phyloP scores from a whole-genome alignment of 2,888 invertebrate species.

The Alcis repandata region DNA sequence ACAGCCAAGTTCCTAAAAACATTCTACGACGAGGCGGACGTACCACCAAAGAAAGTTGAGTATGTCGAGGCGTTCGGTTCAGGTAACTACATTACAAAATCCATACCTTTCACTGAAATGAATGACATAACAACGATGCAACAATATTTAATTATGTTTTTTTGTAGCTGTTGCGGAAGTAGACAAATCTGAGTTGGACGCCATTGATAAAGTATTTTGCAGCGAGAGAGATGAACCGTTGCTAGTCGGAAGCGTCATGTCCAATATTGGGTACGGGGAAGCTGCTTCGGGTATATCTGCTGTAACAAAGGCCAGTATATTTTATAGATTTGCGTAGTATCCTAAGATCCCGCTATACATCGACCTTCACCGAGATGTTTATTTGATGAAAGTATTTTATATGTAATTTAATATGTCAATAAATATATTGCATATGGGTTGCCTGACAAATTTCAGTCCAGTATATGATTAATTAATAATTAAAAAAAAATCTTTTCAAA shows the following conservation, averaged over 20 bases:
- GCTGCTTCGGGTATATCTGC: constrained; percentile 80
- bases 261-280: constrained; percentile 68
- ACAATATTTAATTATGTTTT: background rate
- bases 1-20: constrained; percentile 54
- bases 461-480: no score
- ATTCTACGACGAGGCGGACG: constrained; percentile 85
- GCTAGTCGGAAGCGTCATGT: constrained; percentile 77
- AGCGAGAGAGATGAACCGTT: constrained; percentile 82
- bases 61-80: constrained; percentile 91
- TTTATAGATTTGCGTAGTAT: background rate
- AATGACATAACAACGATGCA: no score
- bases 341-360: no score
- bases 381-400: no score
- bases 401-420: no score
- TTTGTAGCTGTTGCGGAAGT: constrained; percentile 76
- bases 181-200: constrained; percentile 88
- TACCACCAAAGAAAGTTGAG: constrained; percentile 85
- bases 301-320: constrained; percentile 80
- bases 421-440: no score
- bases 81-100: constrained; percentile 60
- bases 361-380: no score
- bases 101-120: no score
- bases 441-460: no score
- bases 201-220: constrained; percentile 86
- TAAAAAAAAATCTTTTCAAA: no score